Evolutionary conservation across 2,888 invertebrate genomes (phyloP).

Genomic region (Agriopis marginaria): DNA sequence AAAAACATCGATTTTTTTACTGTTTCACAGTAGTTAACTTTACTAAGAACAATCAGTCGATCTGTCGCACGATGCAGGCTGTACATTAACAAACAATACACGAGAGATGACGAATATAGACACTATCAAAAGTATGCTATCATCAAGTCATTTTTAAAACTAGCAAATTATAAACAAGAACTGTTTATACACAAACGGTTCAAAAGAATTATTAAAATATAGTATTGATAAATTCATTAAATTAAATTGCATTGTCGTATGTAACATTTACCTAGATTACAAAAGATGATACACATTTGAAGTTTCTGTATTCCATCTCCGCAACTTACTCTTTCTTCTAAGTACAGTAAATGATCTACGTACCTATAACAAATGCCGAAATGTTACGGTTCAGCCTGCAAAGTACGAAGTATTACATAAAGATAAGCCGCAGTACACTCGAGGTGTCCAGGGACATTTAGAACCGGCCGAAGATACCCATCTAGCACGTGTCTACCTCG

Average conservation of each 20-base stretch:
- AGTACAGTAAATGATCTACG: background rate
- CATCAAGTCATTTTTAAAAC: background rate
- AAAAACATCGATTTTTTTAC: too few species aligned
- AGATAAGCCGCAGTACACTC: slow-evolving; percentile 9
- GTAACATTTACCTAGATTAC: background rate
- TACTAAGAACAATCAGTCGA: background rate
- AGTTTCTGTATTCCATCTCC: background rate
- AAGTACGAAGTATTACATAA: slow-evolving; percentile 25
- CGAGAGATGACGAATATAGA: background rate
- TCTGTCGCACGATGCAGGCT: slow-evolving; percentile 32
- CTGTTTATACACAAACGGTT: slow-evolving; percentile 29
- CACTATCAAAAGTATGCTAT: background rate
- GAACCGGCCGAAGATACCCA: slow-evolving; percentile 28
- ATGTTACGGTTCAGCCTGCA: slow-evolving; percentile 34
- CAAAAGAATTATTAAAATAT: slow-evolving; percentile 11
- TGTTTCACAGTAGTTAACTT: too few species aligned
- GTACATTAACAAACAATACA: slow-evolving; percentile 21
- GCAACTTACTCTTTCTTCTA: background rate
- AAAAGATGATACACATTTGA: background rate
- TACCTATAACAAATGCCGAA: background rate
- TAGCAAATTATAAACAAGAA: slow-evolving; percentile 6
- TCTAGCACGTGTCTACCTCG: slow-evolving; percentile 30
- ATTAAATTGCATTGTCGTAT: slow-evolving; percentile 15
- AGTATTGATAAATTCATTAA: slow-evolving; percentile 16
- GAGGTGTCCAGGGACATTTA: slow-evolving; percentile 6